Evolutionary conservation across 2,113 vertebrate genomes (phyloP).

Genomic region (Romanogobio albipinnatus): DNA sequence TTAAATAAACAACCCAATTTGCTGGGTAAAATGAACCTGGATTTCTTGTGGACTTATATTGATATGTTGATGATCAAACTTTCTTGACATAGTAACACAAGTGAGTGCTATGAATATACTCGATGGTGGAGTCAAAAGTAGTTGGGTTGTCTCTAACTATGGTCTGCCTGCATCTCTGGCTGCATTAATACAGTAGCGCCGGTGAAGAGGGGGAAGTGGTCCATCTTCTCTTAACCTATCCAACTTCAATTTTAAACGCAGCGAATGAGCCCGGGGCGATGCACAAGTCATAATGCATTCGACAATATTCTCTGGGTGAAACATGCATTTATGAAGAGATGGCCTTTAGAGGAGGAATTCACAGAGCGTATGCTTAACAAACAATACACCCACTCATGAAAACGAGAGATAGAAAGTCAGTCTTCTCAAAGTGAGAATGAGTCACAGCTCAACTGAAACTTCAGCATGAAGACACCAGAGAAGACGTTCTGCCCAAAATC

Average conservation of each 20-base stretch:
- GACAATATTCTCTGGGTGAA: slow-evolving; percentile 79
- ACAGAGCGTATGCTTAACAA: slow-evolving; percentile 76
- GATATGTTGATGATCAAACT: not conserved
- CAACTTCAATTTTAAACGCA: slow-evolving; percentile 75
- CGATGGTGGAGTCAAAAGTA: slow-evolving; percentile 34
- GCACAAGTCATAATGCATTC: slow-evolving; percentile 82
- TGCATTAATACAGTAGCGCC: slow-evolving; percentile 37
- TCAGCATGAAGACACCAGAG: slow-evolving; percentile 14
- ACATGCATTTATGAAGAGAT: slow-evolving; percentile 80
- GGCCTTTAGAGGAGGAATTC: slow-evolving; percentile 78
- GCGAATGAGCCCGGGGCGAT: slow-evolving; percentile 74
- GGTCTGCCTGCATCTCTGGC: slow-evolving; percentile 38
- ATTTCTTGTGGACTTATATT: not conserved
- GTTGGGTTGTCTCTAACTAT: slow-evolving; percentile 12
- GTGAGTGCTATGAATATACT: slow-evolving; percentile 2
- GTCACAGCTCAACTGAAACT: slow-evolving; percentile 37
- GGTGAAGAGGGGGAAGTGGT: slow-evolving; percentile 69
- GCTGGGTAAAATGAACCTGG: not conserved
- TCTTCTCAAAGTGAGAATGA: slow-evolving; percentile 36
- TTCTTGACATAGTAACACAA: not conserved
- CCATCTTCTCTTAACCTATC: slow-evolving; percentile 76
- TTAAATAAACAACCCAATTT: too few relatives aligned
- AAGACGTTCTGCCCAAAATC: not conserved
- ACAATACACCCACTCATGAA: slow-evolving; percentile 79
- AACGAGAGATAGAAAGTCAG: slow-evolving; percentile 55